These are phyloP conservation scores for Hesperia comma DNA, from an alignment of 2,888 invertebrate species.

Conservation along the genomic window DNA sequence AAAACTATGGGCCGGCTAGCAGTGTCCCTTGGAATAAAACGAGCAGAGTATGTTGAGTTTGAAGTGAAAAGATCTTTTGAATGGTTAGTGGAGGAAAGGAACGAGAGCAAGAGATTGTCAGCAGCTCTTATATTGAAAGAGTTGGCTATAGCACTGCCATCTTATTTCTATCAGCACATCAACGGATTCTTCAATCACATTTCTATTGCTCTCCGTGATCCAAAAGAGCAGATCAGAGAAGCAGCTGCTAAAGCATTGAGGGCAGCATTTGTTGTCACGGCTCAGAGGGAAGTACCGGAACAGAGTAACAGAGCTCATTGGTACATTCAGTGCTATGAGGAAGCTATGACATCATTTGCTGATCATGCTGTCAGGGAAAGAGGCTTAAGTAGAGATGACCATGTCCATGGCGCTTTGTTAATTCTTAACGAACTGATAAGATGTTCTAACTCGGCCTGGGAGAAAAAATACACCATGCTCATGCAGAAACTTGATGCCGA, in stretches of 20 bases:
- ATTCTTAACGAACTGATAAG: constrained; percentile 97
- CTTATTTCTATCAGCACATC: constrained; percentile 97
- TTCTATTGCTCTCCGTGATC: constrained; percentile 94
- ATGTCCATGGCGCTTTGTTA: constrained; percentile 95
- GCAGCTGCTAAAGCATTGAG: constrained; percentile 96
- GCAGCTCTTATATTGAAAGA: constrained; percentile 96
- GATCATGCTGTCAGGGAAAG: constrained; percentile 82
- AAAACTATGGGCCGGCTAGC: constrained; percentile 97
- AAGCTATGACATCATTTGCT: constrained; percentile 91
- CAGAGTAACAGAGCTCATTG: constrained; percentile 94
- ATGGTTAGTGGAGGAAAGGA: constrained; percentile 95
- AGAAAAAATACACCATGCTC: constrained; percentile 89
- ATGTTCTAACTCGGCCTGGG: constrained; percentile 95
- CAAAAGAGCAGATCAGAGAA: constrained; percentile 95
- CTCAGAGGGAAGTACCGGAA: constrained; percentile 96
- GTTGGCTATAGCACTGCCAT: constrained; percentile 97
- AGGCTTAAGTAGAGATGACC: constrained; percentile 92
- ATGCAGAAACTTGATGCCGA: constrained; percentile 85
- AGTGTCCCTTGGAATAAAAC: constrained; percentile 93
- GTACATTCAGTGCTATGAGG: constrained; percentile 96
- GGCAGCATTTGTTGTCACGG: constrained; percentile 96
- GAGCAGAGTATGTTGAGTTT: constrained; percentile 97
- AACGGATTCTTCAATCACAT: constrained; percentile 96
- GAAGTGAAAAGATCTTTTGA: constrained; percentile 97
- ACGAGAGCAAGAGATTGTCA: constrained; percentile 95